Evolutionary conservation across 2,888 invertebrate genomes (phyloP).

Genomic region (Peribatodes rhomboidaria): DNA sequence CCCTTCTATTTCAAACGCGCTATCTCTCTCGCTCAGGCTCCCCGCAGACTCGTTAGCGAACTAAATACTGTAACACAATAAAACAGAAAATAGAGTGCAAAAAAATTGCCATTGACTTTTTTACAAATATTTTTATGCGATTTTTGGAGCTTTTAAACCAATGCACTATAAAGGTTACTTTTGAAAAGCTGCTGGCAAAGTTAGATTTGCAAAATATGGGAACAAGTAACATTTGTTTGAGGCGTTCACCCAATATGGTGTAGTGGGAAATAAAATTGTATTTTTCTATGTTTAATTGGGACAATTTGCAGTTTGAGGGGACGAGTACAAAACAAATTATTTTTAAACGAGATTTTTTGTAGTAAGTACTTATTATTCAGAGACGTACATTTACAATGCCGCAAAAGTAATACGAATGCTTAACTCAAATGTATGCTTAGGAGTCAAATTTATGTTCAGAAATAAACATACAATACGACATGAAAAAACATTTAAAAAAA

Average conservation of each 20-base stretch:
- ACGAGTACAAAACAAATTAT: constrained; percentile 58
- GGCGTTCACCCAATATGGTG: constrained; percentile 83
- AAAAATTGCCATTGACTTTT: constrained; percentile 70
- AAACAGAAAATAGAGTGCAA: constrained; percentile 78
- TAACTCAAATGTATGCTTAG: too few species aligned
- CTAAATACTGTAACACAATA: constrained; percentile 81
- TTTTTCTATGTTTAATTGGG: constrained; percentile 82
- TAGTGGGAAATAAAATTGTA: constrained; percentile 72
- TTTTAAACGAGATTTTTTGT: constrained; percentile 55
- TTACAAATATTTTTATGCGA: constrained; percentile 48
- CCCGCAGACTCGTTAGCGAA: constrained; percentile 81
- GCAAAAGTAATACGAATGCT: not conserved
- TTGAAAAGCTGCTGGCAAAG: constrained; percentile 27
- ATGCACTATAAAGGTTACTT: constrained; percentile 46
- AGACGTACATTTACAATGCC: constrained; percentile 1
- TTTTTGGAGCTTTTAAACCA: constrained; percentile 17
- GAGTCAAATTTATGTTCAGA: too few species aligned
- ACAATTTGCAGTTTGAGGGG: constrained; percentile 65
- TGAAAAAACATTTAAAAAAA: too few species aligned
- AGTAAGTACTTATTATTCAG: constrained; percentile 46
- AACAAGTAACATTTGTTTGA: constrained; percentile 80
- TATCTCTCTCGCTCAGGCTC: constrained; percentile 64
- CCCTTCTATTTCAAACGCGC: constrained; percentile 51
- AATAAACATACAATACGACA: too few species aligned
- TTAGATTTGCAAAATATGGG: constrained; percentile 49